Percentiles rank a stretch among this genome's conserved stretches.
Evolutionary conservation across 2,888 invertebrate genomes (phyloP).

Genomic region (Drosophila kanekoi): DNA sequence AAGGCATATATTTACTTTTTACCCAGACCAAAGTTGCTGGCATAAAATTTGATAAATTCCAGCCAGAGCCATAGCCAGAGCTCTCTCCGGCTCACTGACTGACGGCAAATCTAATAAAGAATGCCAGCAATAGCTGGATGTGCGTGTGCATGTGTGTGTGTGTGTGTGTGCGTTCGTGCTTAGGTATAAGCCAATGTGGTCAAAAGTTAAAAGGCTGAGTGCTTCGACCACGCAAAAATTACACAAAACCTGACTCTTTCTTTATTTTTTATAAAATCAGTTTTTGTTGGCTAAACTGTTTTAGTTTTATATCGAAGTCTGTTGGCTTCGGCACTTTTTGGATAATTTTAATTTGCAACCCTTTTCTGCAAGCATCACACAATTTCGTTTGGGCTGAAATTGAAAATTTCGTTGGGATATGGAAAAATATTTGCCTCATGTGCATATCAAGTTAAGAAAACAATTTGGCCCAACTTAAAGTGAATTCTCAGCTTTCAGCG

Average conservation of each 20-base stretch:
- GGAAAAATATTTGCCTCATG: conserved; percentile 14
- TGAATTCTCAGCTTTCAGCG: conserved; percentile 5
- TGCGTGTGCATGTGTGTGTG: conserved; percentile 9
- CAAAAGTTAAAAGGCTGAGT: conserved; percentile 60
- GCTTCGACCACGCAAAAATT: conserved; percentile 32
- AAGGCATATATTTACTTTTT: conserved; percentile 71
- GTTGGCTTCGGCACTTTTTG: conserved; percentile 25
- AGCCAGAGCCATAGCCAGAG: conserved; percentile 22
- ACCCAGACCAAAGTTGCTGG: conserved; percentile 59
- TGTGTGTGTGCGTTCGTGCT: conserved; percentile 14
- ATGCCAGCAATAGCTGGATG: conserved; percentile 24
- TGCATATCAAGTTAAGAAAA: conserved; percentile 21
- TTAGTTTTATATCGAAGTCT: conserved; percentile 32
- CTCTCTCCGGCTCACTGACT: conserved; percentile 33
- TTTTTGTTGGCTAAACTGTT: conserved; percentile 47
- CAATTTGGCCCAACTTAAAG: conserved; percentile 28
- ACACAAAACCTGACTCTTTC: conserved; percentile 15
- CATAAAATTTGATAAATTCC: conserved; percentile 73
- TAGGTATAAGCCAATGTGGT: conserved; percentile 52
- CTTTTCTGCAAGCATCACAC: not conserved
- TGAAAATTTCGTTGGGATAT: conserved; percentile 26
- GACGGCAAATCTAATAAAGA: conserved; percentile 70
- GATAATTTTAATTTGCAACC: conserved; percentile 29
- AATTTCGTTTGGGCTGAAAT: conserved; percentile 36
- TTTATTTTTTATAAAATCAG: conserved; percentile 5